Conservation (phyloP, 2,113 vertebrate species). For the Thermophis baileyi region DNA sequence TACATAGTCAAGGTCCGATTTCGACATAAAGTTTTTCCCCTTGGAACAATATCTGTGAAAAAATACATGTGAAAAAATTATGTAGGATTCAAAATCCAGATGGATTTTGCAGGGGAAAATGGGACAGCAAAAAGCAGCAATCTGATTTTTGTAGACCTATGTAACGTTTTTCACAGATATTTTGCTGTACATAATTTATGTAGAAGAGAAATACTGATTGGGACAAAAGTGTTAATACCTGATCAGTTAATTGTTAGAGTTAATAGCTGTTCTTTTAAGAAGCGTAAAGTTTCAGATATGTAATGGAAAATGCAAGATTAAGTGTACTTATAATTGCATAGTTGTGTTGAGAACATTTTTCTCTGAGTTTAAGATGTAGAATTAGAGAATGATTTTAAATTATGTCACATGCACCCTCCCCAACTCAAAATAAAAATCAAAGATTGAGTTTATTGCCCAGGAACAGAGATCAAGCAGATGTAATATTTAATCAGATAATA, state of each 20-base stretch:
- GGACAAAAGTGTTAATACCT: background rate
- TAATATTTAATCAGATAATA: background rate
- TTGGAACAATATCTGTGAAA: slow-evolving; percentile 31
- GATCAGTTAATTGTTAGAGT: background rate
- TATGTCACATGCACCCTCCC: background rate
- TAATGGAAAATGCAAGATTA: background rate
- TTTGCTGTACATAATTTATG: background rate
- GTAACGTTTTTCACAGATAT: slow-evolving; percentile 25
- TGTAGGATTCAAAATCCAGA: slow-evolving; percentile 22
- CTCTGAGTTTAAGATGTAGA: background rate
- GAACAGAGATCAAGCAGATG: background rate
- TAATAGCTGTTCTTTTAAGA: background rate
- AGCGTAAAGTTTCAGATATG: background rate
- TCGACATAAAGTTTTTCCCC: slow-evolving; percentile 22
- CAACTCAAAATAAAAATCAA: background rate
- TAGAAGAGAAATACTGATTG: background rate
- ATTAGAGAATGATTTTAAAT: background rate
- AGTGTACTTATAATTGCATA: background rate
- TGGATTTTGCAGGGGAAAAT: slow-evolving; percentile 11
- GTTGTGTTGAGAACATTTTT: background rate
- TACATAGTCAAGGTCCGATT: slow-evolving; percentile 33
- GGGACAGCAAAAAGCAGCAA: background rate
- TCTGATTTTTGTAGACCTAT: slow-evolving; percentile 12
- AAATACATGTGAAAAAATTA: slow-evolving; percentile 37
- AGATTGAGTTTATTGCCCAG: background rate